Evolutionary conservation across 2,888 invertebrate genomes (phyloP), one percentile per base, ranked within the genome.

Genomic region (Aricia artaxerxes): DNA sequence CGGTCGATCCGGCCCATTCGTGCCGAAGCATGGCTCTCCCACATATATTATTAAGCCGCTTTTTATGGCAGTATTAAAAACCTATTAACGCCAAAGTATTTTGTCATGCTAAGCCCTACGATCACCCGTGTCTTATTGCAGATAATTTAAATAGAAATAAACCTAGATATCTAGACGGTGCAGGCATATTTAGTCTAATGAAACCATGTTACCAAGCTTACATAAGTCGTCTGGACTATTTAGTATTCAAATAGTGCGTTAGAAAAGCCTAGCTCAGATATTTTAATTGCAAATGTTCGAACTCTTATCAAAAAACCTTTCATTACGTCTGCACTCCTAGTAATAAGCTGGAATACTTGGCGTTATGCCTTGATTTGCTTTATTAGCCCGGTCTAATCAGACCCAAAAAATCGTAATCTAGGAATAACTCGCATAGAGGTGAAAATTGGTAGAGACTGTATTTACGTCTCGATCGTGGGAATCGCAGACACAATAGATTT

Each of bases 201-300:
- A 35, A 35, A 44, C 73, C 73, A 49, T 44, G 73, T 75, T 13
- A 73, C 73, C 40, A 44, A 49, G 73, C 49, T 44, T 49, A 49
- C 73, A 75, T 75, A 75, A 75, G 49, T 24, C 73, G 73, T 31
- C 69, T 69, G 69, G 35, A 69, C 35, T 73, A 44, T 73, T 73
- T 73, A 73, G 73, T 73, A 73, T 73, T 73, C 40, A 16, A 31
- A 16, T 73, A 73, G 40, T 73, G 73, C 69, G 69, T 69, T 73
- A 73, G 73, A 73, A 73, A 73, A 40, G 73, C 40, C 73, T 73
- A 44, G 73, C 75, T 57, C 35, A 76, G 75, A 53, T 76, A 76
- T 40, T 69, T 35, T 73, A 73, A 73, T 44, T 76, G 75, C 49
- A 49, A 76, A 76, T 76, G 31, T 76, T 49, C 49, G 24, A 4